These are phyloP conservation scores for Ciona savignyi DNA, from an alignment of 23 tunicate species.

Conservation along the genomic window DNA sequence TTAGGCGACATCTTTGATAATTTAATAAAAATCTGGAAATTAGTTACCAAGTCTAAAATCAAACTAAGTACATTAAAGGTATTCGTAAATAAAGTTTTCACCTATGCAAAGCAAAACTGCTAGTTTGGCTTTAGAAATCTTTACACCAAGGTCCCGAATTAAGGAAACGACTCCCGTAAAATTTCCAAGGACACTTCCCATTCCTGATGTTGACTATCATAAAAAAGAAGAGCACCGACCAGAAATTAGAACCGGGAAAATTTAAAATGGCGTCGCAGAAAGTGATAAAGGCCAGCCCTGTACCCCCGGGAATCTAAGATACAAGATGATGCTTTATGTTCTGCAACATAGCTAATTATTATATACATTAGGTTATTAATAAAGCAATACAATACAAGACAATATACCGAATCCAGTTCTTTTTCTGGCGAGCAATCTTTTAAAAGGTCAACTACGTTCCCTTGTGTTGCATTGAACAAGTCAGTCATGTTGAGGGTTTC, in stretches of 20 bases:
- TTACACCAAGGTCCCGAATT: neutral
- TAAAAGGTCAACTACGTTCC: neutral
- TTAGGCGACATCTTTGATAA: too few species aligned
- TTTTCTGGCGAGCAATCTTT: neutral
- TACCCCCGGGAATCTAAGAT: neutral
- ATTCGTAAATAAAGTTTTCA: neutral
- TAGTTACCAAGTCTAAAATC: too few species aligned
- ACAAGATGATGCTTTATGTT: too few species aligned
- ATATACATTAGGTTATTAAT: neutral
- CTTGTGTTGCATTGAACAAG: neutral
- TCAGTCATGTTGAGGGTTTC: neutral
- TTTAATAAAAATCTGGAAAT: too few species aligned
- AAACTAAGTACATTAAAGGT: too few species aligned
- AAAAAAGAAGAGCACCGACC: constrained; percentile 2
- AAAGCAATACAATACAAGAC: neutral
- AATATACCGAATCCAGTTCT: neutral
- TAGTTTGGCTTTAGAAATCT: neutral
- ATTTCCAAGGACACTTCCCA: neutral
- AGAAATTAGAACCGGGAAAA: neutral
- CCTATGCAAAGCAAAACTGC: constrained; percentile 5
- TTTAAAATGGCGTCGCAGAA: neutral
- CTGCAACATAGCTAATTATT: too few species aligned
- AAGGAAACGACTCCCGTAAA: neutral
- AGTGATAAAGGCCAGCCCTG: constrained; percentile 1
- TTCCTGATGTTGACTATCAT: neutral